Base-by-base conservation (phyloP, 2,888 invertebrate species). In the Tortricodes alternella region DNA sequence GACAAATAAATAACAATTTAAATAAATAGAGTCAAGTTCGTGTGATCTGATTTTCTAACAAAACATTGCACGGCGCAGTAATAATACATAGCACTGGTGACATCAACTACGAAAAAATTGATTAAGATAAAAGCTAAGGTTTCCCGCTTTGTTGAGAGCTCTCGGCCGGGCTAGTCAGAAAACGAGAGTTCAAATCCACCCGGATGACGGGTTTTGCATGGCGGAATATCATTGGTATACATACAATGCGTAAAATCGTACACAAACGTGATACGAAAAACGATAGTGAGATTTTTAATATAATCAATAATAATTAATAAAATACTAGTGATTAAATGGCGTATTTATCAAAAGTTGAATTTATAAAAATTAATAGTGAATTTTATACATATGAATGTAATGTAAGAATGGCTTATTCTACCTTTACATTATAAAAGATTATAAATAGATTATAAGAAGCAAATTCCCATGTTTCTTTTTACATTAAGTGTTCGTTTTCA, bases 241-340 rank as follows among this genome's bases (percentile, higher is more conserved):
- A n/a, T 62, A 64, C 63, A 61, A 55, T 43, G 32, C 38, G 23
- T 53, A 48, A 27, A 48, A 43, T 63, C 46, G 59, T 57, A 58
- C 67, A 66, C 64, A 63, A 59, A 51, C 61, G 66, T 71, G 70
- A 57, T 70, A 62, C 63, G 74, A 70, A 73, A 74, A 70, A 60
- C 59, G 69, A 80, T 83, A 85, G 85, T 85, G 85, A 85, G 83
- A 85, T 83, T 83, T 83, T 81, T 71, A 70, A 73, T 65, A 60
- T 68, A 70, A 65, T 64, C 61, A 65, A 65, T 61, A 50, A 63
- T 66, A 65, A 60, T 64, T 62, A 53, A 58, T 57, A 60, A 66
- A 53, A 55, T 60, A 64, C 61, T 63, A 59, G 55, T 57, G 62
- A 56, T 60, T 61, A 62, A 63, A 65, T 44, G 27, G 7, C 64